Evolutionary conservation across 2,797 vertebrate species (phyloP).

Genomic region (Hippopotamyrus pictus): DNA sequence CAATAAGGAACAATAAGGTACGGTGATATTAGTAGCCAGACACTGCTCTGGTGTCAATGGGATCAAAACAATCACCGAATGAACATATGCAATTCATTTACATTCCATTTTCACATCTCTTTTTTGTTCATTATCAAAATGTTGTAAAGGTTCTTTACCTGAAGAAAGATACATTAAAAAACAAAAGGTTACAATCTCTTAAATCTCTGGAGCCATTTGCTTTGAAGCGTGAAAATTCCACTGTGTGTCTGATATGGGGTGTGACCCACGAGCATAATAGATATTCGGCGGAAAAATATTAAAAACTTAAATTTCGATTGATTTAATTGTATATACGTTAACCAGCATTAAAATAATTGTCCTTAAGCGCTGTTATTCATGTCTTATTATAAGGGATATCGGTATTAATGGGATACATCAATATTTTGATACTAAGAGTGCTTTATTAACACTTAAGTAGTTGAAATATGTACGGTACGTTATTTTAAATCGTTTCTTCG

Average conservation of each 20-base stretch:
- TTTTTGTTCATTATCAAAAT: not conserved
- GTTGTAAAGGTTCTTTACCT: not conserved
- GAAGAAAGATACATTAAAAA: not conserved
- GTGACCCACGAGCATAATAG: not conserved
- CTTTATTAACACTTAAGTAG: not conserved
- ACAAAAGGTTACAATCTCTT: not conserved
- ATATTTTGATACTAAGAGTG: not conserved
- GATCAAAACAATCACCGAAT: not conserved
- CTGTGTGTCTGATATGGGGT: not conserved
- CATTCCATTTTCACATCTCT: not conserved
- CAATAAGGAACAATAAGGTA: not conserved
- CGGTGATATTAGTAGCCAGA: not conserved
- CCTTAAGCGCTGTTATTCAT: not conserved
- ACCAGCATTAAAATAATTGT: not conserved
- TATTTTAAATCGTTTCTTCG: not conserved
- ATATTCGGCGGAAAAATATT: not conserved
- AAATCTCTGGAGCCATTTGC: not conserved
- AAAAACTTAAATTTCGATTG: not conserved
- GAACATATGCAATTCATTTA: conserved; percentile 8
- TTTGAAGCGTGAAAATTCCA: not conserved
- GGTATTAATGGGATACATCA: not conserved
- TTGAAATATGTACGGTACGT: conserved; percentile 5
- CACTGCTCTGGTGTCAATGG: not conserved
- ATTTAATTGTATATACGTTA: not conserved
- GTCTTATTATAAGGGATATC: not conserved